Evolutionary conservation across 2,113 vertebrate genomes (phyloP), one percentile per base, ranked within the genome.

Genomic region (Geothlypis trichas): DNA sequence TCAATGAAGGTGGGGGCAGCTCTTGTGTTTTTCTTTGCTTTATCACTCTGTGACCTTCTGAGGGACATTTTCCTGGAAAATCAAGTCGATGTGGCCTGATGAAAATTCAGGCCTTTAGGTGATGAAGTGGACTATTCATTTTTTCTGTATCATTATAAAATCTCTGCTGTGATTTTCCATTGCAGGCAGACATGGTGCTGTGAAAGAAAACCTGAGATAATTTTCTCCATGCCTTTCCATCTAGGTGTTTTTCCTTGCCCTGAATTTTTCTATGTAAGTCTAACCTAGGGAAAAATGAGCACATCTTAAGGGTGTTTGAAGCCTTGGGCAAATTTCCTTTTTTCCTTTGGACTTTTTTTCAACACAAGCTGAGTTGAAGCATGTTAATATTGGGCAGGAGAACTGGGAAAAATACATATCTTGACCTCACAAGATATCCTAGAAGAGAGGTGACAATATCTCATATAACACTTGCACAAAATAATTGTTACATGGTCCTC

Each of bases 401-500:
- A 93, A 27, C 28, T 12, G 42, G 44, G 10, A 55, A 91, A 75
- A 75, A 30, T 18, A 35, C 23, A 80, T 14, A 7, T 39, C 21
- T 84, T 71, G 9, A 30, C 21, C 27, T 55, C 18, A 72, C 8
- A 75, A 65, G 52, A 51, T 41, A 9, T 68, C 16, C 28, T 47
- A 35, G 15, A 81, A 63, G 6, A 59, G 37, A 49, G 15, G 16
- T 51, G n/a, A 49, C 9, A 41, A 11, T 54, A 58, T 57, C 23
- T 71, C 11, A 1, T 18, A 7, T 19, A 71, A 41, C 11, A 17
- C 7, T 5, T 61, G 3, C 1, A 15, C n/a, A 69, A 84, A 90
- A 59, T 13, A 62, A 20, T 39, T 3, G 0, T 13, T 71, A n/a
- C 0, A 0, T 37, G 17, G 12, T 28, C 4, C 6, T 33, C 28